These are phyloP conservation scores for Ips typographus DNA, from an alignment of 1,140 invertebrate genomes.

Conservation along the genomic window DNA sequence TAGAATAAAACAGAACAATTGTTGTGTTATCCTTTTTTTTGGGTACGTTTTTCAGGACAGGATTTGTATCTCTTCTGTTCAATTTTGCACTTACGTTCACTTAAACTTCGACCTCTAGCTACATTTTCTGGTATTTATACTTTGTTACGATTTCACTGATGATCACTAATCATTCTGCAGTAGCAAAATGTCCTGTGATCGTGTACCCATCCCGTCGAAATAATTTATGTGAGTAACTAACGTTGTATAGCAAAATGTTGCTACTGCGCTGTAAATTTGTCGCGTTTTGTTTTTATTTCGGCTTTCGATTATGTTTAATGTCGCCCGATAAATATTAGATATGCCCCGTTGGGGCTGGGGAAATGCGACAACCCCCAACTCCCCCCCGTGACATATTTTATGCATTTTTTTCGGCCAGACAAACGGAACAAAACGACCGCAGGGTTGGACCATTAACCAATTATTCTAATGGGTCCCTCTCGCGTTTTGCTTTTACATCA, in stretches of 20 bases:
- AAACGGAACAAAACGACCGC: conserved; percentile 1
- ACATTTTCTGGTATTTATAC: too few relatives aligned
- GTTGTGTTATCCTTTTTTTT: too few relatives aligned
- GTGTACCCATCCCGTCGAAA: not conserved
- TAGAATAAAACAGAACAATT: too few relatives aligned
- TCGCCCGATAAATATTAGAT: conserved; percentile 10
- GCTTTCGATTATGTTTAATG: conserved; percentile 16
- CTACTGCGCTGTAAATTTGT: conserved; percentile 11
- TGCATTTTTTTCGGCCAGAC: conserved; percentile 1
- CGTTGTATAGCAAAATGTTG: not conserved
- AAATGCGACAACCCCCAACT: not conserved
- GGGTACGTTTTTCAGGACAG: too few relatives aligned
- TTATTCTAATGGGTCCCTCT: conserved; percentile 11
- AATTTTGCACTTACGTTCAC: too few relatives aligned
- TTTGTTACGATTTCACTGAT: too few relatives aligned
- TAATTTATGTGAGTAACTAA: conserved; percentile 11
- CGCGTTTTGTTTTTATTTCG: conserved; percentile 12
- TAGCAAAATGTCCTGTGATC: too few relatives aligned
- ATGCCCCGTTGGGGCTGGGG: not conserved
- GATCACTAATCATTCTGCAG: too few relatives aligned
- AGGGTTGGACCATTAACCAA: conserved; percentile 10
- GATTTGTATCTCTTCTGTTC: too few relatives aligned
- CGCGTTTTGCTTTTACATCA: conserved; percentile 10
- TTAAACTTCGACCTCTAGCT: too few relatives aligned
- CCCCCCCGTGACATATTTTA: conserved; percentile 9